These are phyloP conservation scores for Oligia latruncula DNA, from an alignment of 2,888 invertebrate genomes.

Conservation along the genomic window DNA sequence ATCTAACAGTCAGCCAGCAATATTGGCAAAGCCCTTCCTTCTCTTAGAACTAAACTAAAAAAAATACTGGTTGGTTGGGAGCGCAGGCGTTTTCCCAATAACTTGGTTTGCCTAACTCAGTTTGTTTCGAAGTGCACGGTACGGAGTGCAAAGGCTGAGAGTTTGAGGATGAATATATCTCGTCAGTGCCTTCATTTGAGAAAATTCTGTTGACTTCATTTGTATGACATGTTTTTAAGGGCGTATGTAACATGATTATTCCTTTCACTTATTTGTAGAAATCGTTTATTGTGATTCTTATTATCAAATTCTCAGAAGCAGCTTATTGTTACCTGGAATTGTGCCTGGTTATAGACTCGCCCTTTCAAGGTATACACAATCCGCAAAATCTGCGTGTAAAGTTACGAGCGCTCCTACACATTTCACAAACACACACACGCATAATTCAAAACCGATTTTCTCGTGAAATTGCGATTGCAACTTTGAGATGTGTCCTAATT, in stretches of 20 bases:
- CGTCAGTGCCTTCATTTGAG: not conserved
- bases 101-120: slow-evolving; percentile 35
- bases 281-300: too few species aligned
- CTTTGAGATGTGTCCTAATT: too few species aligned
- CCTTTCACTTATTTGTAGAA: not conserved
- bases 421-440: too few species aligned
- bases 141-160: not conserved
- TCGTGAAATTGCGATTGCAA: too few species aligned
- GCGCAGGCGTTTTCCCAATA: slow-evolving; percentile 19
- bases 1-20: not conserved
- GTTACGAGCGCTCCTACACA: too few species aligned
- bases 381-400: too few species aligned
- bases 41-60: not conserved
- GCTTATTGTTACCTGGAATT: too few species aligned
- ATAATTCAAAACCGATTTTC: too few species aligned
- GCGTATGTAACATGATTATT: not conserved
- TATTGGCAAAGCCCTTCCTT: not conserved
- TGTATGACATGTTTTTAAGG: not conserved
- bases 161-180: slow-evolving; percentile 8
- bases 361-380: too few species aligned
- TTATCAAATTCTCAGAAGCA: too few species aligned
- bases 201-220: not conserved
- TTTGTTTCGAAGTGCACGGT: slow-evolving; percentile 38
- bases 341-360: too few species aligned
- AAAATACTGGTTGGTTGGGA: not conserved